phyloP scores from a whole-genome alignment of 2,888 invertebrate genomes.

The Synergus itoensis region DNA sequence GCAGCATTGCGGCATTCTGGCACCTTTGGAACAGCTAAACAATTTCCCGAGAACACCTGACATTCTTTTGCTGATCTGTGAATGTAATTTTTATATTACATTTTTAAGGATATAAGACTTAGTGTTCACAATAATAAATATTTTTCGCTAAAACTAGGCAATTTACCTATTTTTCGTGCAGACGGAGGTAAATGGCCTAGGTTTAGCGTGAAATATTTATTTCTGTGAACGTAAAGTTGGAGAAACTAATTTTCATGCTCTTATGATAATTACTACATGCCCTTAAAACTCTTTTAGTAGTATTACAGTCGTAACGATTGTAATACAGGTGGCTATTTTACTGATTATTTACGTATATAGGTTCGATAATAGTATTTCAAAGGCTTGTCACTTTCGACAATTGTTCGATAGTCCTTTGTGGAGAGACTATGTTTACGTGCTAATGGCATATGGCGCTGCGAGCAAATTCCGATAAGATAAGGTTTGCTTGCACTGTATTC shows the following conservation, averaged over 20 bases:
- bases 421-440: slow-evolving; percentile 63
- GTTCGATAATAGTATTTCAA: neutral
- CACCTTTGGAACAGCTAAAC: neutral
- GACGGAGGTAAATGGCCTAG: too few species aligned
- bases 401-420: slow-evolving; percentile 61
- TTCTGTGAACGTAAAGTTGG: too few species aligned
- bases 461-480: slow-evolving; percentile 70
- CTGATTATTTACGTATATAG: neutral
- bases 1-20: slow-evolving; percentile 44
- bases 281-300: too few species aligned
- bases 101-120: neutral
- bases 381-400: slow-evolving; percentile 50
- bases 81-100: neutral
- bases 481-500: slow-evolving; percentile 61
- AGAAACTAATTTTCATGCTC: too few species aligned
- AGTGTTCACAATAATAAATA: too few species aligned
- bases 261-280: too few species aligned
- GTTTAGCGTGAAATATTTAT: too few species aligned
- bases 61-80: neutral
- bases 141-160: too few species aligned
- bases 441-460: slow-evolving; percentile 66
- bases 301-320: neutral
- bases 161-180: too few species aligned
- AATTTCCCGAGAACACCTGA: neutral
- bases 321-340: neutral